These are phyloP conservation scores for Melolontha melolontha DNA, from an alignment of 2,888 invertebrate genomes.

Conservation along the genomic window DNA sequence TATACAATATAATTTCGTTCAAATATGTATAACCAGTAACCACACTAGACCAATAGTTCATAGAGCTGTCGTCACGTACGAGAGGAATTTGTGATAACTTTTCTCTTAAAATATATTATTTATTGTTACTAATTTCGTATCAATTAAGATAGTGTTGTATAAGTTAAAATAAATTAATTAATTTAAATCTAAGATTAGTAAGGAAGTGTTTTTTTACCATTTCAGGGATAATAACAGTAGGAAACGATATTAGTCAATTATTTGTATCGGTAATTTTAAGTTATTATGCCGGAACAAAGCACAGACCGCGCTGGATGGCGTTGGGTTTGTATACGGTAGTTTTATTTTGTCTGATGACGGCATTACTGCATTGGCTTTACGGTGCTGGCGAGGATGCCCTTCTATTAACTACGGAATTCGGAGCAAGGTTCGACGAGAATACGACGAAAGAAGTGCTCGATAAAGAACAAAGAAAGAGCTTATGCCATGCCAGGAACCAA, in stretches of 20 bases:
- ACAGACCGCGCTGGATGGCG: conserved; percentile 80
- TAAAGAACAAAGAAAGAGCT: conserved; percentile 68
- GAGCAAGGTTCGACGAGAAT: conserved; percentile 55
- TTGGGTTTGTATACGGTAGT: conserved; percentile 72
- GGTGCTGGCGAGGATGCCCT: conserved; percentile 42
- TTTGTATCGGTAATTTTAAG: conserved; percentile 75
- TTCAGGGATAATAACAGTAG: conserved; percentile 76
- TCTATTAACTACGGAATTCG: conserved; percentile 50
- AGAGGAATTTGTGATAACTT: too few relatives aligned
- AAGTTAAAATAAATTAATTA: too few relatives aligned
- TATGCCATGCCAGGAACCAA: conserved; percentile 65
- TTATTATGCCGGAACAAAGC: conserved; percentile 78
- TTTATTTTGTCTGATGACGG: conserved; percentile 75
- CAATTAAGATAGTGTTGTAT: too few relatives aligned
- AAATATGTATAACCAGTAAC: too few relatives aligned
- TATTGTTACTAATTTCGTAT: too few relatives aligned
- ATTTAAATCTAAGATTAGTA: too few relatives aligned
- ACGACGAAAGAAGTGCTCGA: conserved; percentile 65
- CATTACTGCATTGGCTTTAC: conserved; percentile 76
- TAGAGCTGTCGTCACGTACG: too few relatives aligned
- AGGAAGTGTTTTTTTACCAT: conserved; percentile 29
- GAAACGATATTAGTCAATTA: conserved; percentile 80
- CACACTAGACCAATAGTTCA: too few relatives aligned
- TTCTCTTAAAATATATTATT: too few relatives aligned
- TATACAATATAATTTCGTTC: too few relatives aligned